Evolutionary conservation across 2,113 vertebrate genomes (phyloP).

Genomic region (Paradoxurus hermaphroditus): DNA sequence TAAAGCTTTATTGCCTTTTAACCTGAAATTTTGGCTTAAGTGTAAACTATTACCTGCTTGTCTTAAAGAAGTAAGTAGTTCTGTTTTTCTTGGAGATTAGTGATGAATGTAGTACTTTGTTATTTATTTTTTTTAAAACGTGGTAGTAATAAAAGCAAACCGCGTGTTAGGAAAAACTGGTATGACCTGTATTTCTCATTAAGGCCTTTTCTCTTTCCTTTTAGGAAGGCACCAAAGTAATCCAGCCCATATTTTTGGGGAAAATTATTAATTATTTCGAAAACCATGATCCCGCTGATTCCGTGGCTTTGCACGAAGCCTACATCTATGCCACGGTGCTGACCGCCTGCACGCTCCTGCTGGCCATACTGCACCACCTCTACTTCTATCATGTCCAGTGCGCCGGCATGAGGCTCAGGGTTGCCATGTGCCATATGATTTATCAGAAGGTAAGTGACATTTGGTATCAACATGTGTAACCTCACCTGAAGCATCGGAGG

Average conservation of each 20-base stretch:
- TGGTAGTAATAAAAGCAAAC: neutral
- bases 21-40: neutral
- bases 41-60: neutral
- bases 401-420: constrained; percentile 91
- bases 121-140: neutral
- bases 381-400: constrained; percentile 93
- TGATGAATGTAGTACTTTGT: neutral
- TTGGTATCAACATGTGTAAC: fast-evolving
- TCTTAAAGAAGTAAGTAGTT: neutral
- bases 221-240: constrained; percentile 89
- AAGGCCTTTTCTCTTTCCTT: constrained; percentile 39
- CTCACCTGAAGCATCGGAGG: neutral
- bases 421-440: constrained; percentile 97
- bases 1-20: neutral
- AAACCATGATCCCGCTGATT: constrained; percentile 66
- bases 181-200: constrained; percentile 31
- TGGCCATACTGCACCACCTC: constrained; percentile 89
- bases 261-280: constrained; percentile 92
- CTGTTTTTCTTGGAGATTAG: neutral
- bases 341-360: constrained; percentile 81
- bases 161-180: neutral
- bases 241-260: constrained; percentile 92
- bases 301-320: constrained; percentile 70
- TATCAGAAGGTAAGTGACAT: constrained; percentile 90
- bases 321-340: constrained; percentile 84